A percentile compares a stretch with the other conserved stretches of the same genome.
Evolutionary conservation across 2,888 invertebrate genomes (phyloP).

Genomic region (Nymphalis urticae): DNA sequence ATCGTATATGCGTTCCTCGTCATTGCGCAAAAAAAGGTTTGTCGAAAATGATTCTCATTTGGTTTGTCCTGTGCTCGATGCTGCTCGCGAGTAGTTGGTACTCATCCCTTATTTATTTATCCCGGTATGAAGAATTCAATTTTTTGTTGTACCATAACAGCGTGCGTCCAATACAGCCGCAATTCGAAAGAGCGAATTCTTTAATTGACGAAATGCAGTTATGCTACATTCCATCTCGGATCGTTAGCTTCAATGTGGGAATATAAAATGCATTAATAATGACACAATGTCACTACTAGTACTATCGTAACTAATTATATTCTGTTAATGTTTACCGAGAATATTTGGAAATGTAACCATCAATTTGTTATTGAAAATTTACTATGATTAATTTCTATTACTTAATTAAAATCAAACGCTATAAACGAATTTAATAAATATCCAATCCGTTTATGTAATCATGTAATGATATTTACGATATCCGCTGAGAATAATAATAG

Average conservation of each 20-base stretch:
- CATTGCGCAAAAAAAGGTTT: conserved; percentile 75
- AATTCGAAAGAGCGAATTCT: conserved; percentile 69
- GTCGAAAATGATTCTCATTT: conserved; percentile 77
- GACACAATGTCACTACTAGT: conserved; percentile 32
- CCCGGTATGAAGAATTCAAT: conserved; percentile 75
- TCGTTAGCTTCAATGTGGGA: conserved; percentile 71
- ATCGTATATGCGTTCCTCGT: conserved; percentile 79
- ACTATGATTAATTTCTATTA: conserved; percentile 2
- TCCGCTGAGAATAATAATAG: conserved; percentile 42
- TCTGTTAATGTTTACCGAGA: background rate
- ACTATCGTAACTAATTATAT: conserved; percentile 1
- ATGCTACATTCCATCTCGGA: conserved; percentile 62
- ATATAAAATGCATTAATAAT: conserved; percentile 61
- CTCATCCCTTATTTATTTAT: conserved; percentile 81
- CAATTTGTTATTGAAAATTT: background rate
- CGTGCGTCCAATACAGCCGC: conserved; percentile 60
- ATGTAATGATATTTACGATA: conserved; percentile 38
- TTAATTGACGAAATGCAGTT: conserved; percentile 76
- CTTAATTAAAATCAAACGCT: background rate
- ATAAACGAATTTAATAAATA: conserved; percentile 10
- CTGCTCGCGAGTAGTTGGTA: conserved; percentile 53
- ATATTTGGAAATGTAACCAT: background rate
- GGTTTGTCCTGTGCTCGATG: conserved; percentile 60
- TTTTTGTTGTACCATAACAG: conserved; percentile 71
- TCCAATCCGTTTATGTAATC: conserved; percentile 2